Percentiles rank a stretch among this genome's conserved stretches.
These are phyloP conservation scores for Dinocampus coccinellae DNA, from an alignment of 2,888 invertebrate species.

Conservation along the genomic window DNA sequence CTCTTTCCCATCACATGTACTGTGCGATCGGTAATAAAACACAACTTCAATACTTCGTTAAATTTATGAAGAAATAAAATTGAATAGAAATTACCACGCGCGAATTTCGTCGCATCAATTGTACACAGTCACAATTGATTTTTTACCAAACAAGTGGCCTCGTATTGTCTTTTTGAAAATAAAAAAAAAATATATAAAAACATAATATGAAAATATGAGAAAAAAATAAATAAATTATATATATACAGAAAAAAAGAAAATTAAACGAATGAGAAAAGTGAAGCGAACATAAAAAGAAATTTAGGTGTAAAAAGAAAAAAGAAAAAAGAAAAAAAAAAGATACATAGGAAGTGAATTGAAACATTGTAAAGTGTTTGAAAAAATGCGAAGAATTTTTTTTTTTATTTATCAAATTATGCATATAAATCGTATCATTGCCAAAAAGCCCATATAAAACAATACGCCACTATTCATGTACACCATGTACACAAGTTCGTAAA, in stretches of 20 bases:
- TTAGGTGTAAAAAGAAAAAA: constrained; percentile 2
- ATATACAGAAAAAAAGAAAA: constrained; percentile 5
- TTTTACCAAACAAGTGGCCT: constrained; percentile 40
- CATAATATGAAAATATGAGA: constrained; percentile 28
- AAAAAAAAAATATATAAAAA: constrained; percentile 23
- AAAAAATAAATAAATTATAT: too few species aligned
- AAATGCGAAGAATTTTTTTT: constrained; percentile 6
- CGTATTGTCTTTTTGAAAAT: constrained; percentile 33
- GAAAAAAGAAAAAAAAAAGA: background rate
- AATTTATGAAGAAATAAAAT: constrained; percentile 28
- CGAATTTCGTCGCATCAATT: background rate
- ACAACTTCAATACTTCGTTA: background rate
- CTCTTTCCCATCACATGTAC: background rate
- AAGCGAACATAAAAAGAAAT: constrained; percentile 19
- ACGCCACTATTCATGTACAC: constrained; percentile 2
- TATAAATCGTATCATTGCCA: background rate
- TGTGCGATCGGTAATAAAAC: background rate
- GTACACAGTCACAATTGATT: constrained; percentile 2
- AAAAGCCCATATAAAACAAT: background rate
- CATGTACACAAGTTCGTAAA: constrained; percentile 3
- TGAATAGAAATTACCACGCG: constrained; percentile 8
- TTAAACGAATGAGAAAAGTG: constrained; percentile 23
- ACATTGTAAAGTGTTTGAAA: background rate
- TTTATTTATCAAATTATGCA: constrained; percentile 14
- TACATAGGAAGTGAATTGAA: background rate